Base-by-base conservation (phyloP, 2,797 vertebrate species). In the Euphonia xanthogaster region DNA sequence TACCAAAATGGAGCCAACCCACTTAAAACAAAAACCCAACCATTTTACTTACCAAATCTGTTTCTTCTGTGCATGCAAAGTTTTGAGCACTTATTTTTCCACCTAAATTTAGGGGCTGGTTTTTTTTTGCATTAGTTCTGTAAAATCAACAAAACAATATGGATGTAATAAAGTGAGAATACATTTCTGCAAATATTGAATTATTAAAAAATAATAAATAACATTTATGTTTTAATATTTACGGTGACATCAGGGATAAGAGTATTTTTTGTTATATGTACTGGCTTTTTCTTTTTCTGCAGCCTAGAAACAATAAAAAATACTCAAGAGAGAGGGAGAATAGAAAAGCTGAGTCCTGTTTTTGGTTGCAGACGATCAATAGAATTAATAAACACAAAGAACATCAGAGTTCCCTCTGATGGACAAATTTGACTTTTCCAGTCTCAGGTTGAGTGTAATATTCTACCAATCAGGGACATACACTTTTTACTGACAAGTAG, bases 21-120 rank as follows among this genome's bases (percentile, higher is more conserved):
- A 91, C 84, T 96, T 94, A 58, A 96, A 95, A 86, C 72, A 86
- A 84, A 95, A 62, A 42, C 45, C 55, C 83, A 89, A 87, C 81
- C 77, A 55, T 88, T 92, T 95, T 86, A 40, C 85, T 95, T 90
- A 62, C 89, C 22, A 87, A 94, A 95, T 96, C 89, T 91, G 72
- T 95, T 93, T 93, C 87, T 94, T 90, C 61, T 86, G 63, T 88
- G 33, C 83, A 88, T 94, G 72, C 78, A 63, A 75, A 84, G 44
- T 94, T 91, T 91, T 3, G 17, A 93, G 76, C 37, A 60, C 55
- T 81, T 96, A 86, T 91, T 96, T 95, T 97, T 58, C 66, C 78
- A 86, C 35, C 93, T 95, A 91, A 91, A 95, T 84, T 88, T 95
- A 93, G 91, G 35, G 33, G 1, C 25, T 72, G 31, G 1, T 1